These are phyloP conservation scores for Actinernus sp. DNA, from an alignment of 92 coral and sea anemone species.

Conservation along the genomic window DNA sequence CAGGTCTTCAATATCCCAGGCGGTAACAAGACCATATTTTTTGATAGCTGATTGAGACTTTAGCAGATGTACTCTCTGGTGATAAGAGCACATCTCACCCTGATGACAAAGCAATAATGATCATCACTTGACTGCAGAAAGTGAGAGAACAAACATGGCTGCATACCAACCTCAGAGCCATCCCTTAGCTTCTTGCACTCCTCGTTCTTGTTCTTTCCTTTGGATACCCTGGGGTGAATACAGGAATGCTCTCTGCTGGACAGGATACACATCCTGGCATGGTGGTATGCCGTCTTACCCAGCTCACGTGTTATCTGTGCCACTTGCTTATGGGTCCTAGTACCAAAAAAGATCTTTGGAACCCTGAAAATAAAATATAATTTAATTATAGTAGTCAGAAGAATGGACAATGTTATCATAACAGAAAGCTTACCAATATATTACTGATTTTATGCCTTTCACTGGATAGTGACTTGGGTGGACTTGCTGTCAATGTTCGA, in stretches of 20 bases:
- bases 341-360: slow-evolving; percentile 97
- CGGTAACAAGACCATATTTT: slow-evolving; percentile 69
- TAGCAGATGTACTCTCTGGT: slow-evolving; percentile 61
- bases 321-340: slow-evolving; percentile 98
- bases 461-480: no score
- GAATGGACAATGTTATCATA: no score
- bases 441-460: slow-evolving; percentile 25
- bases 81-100: slow-evolving; percentile 82
- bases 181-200: slow-evolving; percentile 86
- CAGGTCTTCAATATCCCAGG: slow-evolving; percentile 98
- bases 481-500: no score
- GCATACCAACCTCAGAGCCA: slow-evolving; percentile 66
- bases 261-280: slow-evolving; percentile 89
- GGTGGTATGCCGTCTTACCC: slow-evolving; percentile 86
- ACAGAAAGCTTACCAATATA: slow-evolving; percentile 2
- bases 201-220: slow-evolving; percentile 86
- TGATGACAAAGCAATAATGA: slow-evolving; percentile 13
- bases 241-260: slow-evolving; percentile 96
- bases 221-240: slow-evolving; percentile 86
- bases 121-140: background rate
- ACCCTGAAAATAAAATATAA: slow-evolving; percentile 71
- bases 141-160: background rate
- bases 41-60: slow-evolving; percentile 63
- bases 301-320: slow-evolving; percentile 94
- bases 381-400: no score